Percentiles rank a stretch among this genome's conserved stretches.
Conservation (phyloP, 2,888 invertebrate genomes). For the Chaetogeoica ovagalla region DNA sequence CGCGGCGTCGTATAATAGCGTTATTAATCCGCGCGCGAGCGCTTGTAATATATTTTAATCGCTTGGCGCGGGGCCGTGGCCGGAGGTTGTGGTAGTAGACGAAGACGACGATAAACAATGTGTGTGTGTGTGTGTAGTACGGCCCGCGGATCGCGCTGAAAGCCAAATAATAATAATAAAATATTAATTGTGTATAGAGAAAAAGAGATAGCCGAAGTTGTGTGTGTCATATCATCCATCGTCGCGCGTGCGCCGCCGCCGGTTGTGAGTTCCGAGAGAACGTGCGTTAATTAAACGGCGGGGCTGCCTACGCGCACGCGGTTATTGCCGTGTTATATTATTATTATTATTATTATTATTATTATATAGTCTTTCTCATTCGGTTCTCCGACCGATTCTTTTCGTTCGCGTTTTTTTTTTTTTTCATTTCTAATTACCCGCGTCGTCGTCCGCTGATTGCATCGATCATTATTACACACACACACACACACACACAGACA, state of each 20-base stretch:
- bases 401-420: neutral
- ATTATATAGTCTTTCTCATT: no score
- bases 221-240: neutral
- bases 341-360: no score
- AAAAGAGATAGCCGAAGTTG: neutral
- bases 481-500: neutral
- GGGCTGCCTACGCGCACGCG: constrained; percentile 36
- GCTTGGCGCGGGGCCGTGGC: neutral
- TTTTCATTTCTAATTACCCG: constrained; percentile 24
- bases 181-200: no score
- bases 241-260: constrained; percentile 12
- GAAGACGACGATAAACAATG: no score
- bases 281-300: constrained; percentile 48
- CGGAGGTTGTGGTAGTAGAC: no score
- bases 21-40: no score
- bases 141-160: neutral
- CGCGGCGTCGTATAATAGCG: neutral
- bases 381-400: constrained; percentile 2
- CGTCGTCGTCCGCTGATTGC: constrained; percentile 7
- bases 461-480: constrained; percentile 51
- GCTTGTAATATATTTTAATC: constrained; percentile 10
- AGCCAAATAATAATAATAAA: constrained; percentile 7
- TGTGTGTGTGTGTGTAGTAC: neutral
- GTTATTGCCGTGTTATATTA: neutral
- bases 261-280: neutral